Percentiles rank a stretch among this genome's conserved stretches.
These are phyloP conservation scores for Penaeus vannamei DNA, from an alignment of 1,140 invertebrate genomes.

Conservation along the genomic window DNA sequence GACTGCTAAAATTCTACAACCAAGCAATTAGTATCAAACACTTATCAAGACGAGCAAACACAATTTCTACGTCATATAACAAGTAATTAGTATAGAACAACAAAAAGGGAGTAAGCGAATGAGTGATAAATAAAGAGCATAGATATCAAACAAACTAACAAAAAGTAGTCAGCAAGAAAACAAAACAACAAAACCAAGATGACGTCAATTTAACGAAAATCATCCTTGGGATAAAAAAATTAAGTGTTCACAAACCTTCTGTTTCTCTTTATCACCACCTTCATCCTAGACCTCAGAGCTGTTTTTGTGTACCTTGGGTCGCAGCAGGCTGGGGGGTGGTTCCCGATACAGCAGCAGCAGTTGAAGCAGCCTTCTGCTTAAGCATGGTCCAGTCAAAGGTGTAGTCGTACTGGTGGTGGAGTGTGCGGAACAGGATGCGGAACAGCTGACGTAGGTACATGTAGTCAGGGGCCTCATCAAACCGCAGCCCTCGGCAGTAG, in stretches of 20 bases:
- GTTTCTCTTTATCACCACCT: not conserved
- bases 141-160: too few relatives aligned
- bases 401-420: constrained; percentile 80
- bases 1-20: too few relatives aligned
- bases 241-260: constrained; percentile 6
- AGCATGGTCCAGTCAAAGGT: constrained; percentile 80
- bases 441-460: constrained; percentile 80
- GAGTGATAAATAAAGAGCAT: too few relatives aligned
- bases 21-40: too few relatives aligned
- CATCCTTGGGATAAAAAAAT: not conserved
- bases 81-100: too few relatives aligned
- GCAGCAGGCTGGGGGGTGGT: constrained; percentile 57
- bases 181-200: not conserved
- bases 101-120: too few relatives aligned
- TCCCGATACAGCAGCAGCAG: constrained; percentile 59
- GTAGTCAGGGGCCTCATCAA: constrained; percentile 80
- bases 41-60: too few relatives aligned
- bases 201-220: not conserved
- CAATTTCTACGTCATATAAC: too few relatives aligned
- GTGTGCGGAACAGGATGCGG: constrained; percentile 78
- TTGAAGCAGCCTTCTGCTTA: constrained; percentile 75
- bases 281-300: constrained; percentile 57
- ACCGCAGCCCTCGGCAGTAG: constrained; percentile 78
- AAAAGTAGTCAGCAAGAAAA: not conserved
- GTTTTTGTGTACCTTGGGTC: constrained; percentile 61